Evolutionary conservation across 2,888 invertebrate species (phyloP).

Genomic region (Thysanoteuthis rhombus): DNA sequence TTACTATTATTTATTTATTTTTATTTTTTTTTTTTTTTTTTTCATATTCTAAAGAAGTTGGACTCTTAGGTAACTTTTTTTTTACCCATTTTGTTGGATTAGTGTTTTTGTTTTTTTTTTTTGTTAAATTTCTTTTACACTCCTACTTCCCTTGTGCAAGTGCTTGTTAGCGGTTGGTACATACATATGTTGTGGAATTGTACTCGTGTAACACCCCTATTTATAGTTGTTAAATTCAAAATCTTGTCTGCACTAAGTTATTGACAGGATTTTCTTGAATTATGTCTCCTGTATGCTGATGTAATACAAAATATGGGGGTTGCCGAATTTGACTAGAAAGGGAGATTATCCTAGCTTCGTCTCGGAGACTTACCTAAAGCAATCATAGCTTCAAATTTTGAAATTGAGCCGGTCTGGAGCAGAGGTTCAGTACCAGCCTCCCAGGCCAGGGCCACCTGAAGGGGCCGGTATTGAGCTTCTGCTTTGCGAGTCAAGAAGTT

Average conservation of each 20-base stretch:
- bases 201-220: background rate
- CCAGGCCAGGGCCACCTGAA: too few relatives aligned
- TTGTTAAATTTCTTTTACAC: background rate
- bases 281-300: background rate
- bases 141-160: background rate
- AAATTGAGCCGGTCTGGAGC: too few relatives aligned
- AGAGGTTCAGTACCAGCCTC: too few relatives aligned
- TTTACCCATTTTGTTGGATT: background rate
- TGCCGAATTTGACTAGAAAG: too few relatives aligned
- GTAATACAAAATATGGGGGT: too few relatives aligned
- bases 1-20: background rate
- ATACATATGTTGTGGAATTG: conserved; percentile 22
- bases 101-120: background rate
- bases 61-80: conserved; percentile 25
- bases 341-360: too few relatives aligned
- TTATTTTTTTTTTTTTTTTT: conserved; percentile 17
- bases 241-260: too few relatives aligned
- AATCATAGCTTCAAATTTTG: too few relatives aligned
- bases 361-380: too few relatives aligned
- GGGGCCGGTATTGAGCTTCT: too few relatives aligned
- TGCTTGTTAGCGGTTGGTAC: conserved; percentile 22
- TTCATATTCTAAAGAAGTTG: conserved; percentile 31
- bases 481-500: too few relatives aligned
- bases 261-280: background rate
- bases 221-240: too few relatives aligned